Percentiles rank a stretch among this genome's conserved stretches.
Conservation (phyloP, 2,888 invertebrate genomes). For the Eudemis profundana region DNA sequence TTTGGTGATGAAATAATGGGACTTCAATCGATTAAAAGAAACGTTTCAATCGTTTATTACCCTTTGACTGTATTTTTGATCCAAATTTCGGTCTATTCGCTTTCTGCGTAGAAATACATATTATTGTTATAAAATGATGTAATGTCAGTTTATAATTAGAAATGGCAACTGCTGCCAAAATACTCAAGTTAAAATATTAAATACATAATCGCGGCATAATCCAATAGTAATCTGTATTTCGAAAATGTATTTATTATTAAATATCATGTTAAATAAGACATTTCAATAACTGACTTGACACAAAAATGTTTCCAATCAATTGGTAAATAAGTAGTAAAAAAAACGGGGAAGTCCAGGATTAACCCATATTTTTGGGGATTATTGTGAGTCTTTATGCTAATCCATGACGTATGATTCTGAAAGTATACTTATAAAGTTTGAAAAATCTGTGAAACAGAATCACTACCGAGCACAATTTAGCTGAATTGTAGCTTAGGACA, state of each 20-base stretch:
- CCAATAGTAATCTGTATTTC: background rate
- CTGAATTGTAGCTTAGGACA: slow-evolving; percentile 29
- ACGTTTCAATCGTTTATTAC: no score
- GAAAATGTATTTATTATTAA: background rate
- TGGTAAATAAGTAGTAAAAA: background rate
- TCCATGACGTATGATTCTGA: background rate
- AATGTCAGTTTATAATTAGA: background rate
- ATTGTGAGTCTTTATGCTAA: background rate
- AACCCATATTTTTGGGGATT: background rate
- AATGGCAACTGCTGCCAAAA: background rate
- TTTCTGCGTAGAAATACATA: background rate
- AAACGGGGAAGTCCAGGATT: background rate
- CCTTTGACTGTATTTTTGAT: no score
- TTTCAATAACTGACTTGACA: background rate
- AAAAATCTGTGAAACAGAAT: background rate
- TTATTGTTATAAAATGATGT: background rate
- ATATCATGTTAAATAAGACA: background rate
- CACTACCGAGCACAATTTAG: slow-evolving; percentile 41
- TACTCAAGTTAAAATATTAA: background rate
- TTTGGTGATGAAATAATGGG: no score
- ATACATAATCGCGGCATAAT: no score
- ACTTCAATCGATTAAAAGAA: no score
- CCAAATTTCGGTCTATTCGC: background rate
- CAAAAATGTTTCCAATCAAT: background rate
- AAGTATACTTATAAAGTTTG: background rate